Percentiles rank a stretch among this genome's conserved stretches.
Evolutionary conservation across 2,113 vertebrate species (phyloP).

Genomic region (Bostrychus sinensis): DNA sequence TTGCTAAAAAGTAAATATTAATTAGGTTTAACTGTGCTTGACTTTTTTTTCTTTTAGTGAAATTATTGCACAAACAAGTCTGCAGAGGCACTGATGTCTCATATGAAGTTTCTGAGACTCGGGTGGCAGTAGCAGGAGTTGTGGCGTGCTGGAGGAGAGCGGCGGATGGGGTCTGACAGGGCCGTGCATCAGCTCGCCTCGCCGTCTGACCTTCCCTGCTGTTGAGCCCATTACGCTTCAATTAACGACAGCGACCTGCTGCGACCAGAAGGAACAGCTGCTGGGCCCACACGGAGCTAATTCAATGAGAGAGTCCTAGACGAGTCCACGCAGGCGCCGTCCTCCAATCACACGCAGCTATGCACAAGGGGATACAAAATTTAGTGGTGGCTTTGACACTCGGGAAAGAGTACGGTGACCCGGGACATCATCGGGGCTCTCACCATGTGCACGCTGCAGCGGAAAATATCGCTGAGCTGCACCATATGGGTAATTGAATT

Average conservation of each 20-base stretch:
- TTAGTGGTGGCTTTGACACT: conserved; percentile 1
- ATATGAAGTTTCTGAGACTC: background rate
- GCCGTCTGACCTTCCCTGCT: conserved; percentile 88
- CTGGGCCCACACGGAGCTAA: conserved; percentile 87
- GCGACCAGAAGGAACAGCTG: conserved; percentile 89
- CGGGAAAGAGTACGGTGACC: conserved; percentile 9
- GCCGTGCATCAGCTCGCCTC: conserved; percentile 77
- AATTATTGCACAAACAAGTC: background rate
- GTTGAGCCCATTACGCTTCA: conserved; percentile 89
- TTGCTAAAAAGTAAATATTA: background rate
- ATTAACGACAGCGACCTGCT: conserved; percentile 87
- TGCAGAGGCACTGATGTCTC: background rate
- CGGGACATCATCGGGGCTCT: conserved; percentile 53
- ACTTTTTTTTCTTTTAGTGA: background rate
- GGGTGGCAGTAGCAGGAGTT: background rate
- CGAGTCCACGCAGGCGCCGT: conserved; percentile 71
- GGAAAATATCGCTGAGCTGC: conserved; percentile 58
- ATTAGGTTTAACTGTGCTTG: background rate
- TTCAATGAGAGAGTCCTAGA: conserved; percentile 85
- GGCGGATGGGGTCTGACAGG: conserved; percentile 68
- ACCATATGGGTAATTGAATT: conserved; percentile 74
- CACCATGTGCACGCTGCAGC: conserved; percentile 29
- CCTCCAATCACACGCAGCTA: conserved; percentile 75
- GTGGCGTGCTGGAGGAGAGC: conserved; percentile 9
- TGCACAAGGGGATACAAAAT: conserved; percentile 36